Percentiles rank a stretch among this genome's conserved stretches.
These are phyloP conservation scores for Ondatra zibethicus DNA, from an alignment of 2,113 vertebrate genomes.

Conservation along the genomic window DNA sequence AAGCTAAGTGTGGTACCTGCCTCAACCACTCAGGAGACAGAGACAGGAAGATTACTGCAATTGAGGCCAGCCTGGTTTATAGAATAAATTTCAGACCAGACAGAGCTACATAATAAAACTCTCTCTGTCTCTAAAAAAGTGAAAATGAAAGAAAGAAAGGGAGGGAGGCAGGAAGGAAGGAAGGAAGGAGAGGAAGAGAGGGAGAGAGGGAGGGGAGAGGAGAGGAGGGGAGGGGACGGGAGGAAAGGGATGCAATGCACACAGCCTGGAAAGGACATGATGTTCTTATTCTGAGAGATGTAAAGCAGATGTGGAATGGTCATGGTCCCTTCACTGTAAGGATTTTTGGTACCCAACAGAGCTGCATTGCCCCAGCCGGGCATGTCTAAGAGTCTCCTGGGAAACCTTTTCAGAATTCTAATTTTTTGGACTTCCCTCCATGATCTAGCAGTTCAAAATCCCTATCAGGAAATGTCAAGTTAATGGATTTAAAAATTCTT, in stretches of 20 bases:
- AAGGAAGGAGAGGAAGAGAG: rapidly evolving
- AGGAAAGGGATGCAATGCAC: rapidly evolving
- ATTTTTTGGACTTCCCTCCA: background rate
- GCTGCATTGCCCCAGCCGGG: background rate
- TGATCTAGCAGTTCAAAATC: conserved; percentile 21
- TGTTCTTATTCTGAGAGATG: background rate
- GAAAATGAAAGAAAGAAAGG: background rate
- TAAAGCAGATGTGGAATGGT: background rate
- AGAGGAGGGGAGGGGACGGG: rapidly evolving
- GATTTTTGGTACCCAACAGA: background rate
- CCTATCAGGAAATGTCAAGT: background rate
- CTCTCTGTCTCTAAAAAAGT: background rate
- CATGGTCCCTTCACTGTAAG: rapidly evolving
- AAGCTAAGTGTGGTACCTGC: no score
- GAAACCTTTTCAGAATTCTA: background rate
- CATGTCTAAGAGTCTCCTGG: conserved; percentile 4
- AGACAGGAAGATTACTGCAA: background rate
- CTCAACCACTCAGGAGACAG: background rate
- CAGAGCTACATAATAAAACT: background rate
- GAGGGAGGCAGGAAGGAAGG: no score
- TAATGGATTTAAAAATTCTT: background rate
- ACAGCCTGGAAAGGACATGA: background rate
- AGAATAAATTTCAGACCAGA: background rate
- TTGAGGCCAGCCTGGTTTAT: background rate
- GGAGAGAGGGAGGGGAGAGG: rapidly evolving